Evolutionary conservation across 2,113 vertebrate species (phyloP), one percentile per base, ranked within the genome.

Genomic region (Vireo altiloquus): DNA sequence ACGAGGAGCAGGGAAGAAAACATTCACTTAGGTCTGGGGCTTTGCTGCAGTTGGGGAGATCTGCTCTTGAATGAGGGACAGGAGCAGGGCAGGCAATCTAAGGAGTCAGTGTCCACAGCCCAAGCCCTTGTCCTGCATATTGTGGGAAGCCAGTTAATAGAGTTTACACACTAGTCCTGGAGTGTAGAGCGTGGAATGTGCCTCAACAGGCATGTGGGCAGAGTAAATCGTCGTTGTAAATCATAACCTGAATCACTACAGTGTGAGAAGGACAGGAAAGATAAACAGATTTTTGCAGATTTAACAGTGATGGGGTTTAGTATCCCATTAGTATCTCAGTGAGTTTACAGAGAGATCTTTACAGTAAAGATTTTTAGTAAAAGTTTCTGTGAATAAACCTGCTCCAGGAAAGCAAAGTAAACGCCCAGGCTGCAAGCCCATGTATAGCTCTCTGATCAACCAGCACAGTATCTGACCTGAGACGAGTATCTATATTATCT

Each of bases 361-460:
- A 40, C 10, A 15, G 37, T 23, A 56, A 52, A 72, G 57, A 31
- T n/a, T 88, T 90, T 64, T 56, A 60, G 19, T 49, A 68, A 82
- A 92, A 20, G 2, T 56, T 76, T 47, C 25, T 64, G 19, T 56
- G 27, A 76, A 52, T 68, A 49, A 35, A 60, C 61, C 28, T 78
- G 52, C 47, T 84, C 68, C 52, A 68, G 65, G 24, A 40, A 90
- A 59, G 24, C 22, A 30, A 87, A 49, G 27, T 24, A 35, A 77
- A 24, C 27, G 35, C 18, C 8, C 42, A 42, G 15, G 10, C n/a
- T 74, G 47, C 59, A 63, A 52, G 14, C 14, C 31, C 11, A 5
- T 1, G 9, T 20, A 5, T 1, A 30, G 22, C 25, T 54, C 39
- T 71, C 31, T 0, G 3, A 10, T 60, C 20, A 39, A 23, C 2